These are phyloP conservation scores for Eurytoma adleriae DNA, from an alignment of 2,888 invertebrate species.

Conservation along the genomic window DNA sequence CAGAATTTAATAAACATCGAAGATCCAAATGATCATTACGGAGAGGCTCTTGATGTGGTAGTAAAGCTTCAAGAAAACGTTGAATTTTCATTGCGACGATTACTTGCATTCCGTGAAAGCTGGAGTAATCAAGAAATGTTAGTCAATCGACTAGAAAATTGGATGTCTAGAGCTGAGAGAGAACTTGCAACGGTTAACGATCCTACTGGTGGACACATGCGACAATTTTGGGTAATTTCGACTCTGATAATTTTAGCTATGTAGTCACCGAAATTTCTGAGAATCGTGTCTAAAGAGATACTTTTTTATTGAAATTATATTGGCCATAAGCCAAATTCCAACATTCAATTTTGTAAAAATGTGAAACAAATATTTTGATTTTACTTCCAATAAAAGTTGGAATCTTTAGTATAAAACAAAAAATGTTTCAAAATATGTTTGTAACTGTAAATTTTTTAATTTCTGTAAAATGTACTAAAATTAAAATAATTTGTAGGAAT, in stretches of 20 bases:
- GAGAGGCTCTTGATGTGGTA: slow-evolving; percentile 84
- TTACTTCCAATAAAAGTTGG: too few species aligned
- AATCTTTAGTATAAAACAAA: too few species aligned
- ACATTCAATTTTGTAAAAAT: not conserved
- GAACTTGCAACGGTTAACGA: slow-evolving; percentile 82
- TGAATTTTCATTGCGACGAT: slow-evolving; percentile 83
- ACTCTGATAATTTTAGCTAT: slow-evolving; percentile 56
- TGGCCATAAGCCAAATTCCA: slow-evolving; percentile 11
- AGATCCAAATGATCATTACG: slow-evolving; percentile 85
- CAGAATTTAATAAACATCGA: slow-evolving; percentile 86
- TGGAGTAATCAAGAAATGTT: slow-evolving; percentile 87
- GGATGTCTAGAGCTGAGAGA: slow-evolving; percentile 86
- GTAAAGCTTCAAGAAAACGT: slow-evolving; percentile 87
- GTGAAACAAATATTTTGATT: too few species aligned
- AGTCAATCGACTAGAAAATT: slow-evolving; percentile 85
- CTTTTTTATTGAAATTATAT: slow-evolving; percentile 2
- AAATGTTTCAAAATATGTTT: too few species aligned
- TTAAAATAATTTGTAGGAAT: slow-evolving; percentile 78
- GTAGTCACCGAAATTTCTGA: slow-evolving; percentile 26
- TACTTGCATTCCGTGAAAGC: slow-evolving; percentile 86
- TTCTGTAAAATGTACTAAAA: too few species aligned
- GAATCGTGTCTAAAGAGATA: slow-evolving; percentile 10
- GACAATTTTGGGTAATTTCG: slow-evolving; percentile 85
- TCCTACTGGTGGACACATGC: slow-evolving; percentile 84
- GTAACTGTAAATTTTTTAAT: too few species aligned